Percentiles rank a stretch among this genome's conserved stretches.
phyloP scores from a whole-genome alignment of 2,888 invertebrate genomes.

The Agrotis ipsilon region DNA sequence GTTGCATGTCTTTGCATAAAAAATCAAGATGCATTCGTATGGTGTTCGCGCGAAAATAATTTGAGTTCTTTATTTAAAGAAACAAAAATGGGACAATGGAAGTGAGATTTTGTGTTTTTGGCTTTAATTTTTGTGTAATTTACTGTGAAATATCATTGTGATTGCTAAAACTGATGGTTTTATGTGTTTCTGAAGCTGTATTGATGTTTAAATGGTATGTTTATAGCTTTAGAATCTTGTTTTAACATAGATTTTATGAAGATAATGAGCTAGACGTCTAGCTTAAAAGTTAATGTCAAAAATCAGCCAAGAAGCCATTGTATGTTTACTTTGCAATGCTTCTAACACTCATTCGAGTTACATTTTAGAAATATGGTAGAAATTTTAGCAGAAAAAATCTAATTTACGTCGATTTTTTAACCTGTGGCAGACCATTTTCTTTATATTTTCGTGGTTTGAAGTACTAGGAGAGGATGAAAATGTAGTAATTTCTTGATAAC shows the following conservation, averaged over 20 bases:
- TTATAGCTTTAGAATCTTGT: not conserved
- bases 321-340: conserved; percentile 20
- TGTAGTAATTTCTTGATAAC: conserved; percentile 3
- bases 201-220: conserved; percentile 60
- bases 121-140: conserved; percentile 18
- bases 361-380: conserved; percentile 1
- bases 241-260: not conserved
- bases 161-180: conserved; percentile 44
- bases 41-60: conserved; percentile 51
- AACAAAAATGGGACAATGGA: conserved; percentile 25
- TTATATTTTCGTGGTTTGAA: not conserved
- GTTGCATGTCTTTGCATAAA: conserved; percentile 33
- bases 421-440: not conserved
- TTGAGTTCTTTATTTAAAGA: conserved; percentile 25
- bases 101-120: conserved; percentile 19
- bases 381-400: not conserved
- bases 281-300: conserved; percentile 30
- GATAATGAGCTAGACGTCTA: not conserved
- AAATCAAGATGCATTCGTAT: conserved; percentile 45
- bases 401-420: fast-evolving
- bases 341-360: no score
- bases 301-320: conserved; percentile 43
- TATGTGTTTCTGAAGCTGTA: conserved; percentile 19
- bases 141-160: conserved; percentile 17
- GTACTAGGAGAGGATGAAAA: not conserved